Evolutionary conservation across 2,797 vertebrate species (phyloP).

Genomic region (Eospalax fontanierii): DNA sequence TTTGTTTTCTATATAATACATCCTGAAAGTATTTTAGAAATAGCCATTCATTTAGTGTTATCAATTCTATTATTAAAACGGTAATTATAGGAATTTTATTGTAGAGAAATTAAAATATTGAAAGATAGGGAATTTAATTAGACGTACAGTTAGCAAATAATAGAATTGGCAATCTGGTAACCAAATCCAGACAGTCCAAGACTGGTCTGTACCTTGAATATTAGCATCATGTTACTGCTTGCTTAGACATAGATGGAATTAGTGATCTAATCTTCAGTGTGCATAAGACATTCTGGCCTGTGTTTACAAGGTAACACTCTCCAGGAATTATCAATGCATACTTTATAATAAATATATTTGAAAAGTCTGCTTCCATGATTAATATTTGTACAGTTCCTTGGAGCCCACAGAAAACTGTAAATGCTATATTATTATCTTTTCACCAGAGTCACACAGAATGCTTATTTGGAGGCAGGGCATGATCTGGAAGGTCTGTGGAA

Average conservation of each 20-base stretch:
- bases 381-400: slow-evolving; percentile 43
- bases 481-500: slow-evolving; percentile 20
- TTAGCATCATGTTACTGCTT: no score
- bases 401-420: neutral
- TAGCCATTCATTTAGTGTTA: slow-evolving; percentile 16
- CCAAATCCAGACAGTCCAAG: neutral
- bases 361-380: neutral
- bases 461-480: neutral
- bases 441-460: slow-evolving; percentile 19
- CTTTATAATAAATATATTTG: slow-evolving; percentile 1
- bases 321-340: slow-evolving; percentile 23
- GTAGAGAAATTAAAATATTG: neutral
- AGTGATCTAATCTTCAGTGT: neutral
- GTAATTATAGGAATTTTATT: neutral
- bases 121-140: neutral
- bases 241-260: neutral
- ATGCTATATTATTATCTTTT: neutral
- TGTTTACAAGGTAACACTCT: neutral
- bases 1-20: neutral
- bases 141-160: neutral
- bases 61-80: neutral
- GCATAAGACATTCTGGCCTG: neutral
- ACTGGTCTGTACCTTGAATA: neutral
- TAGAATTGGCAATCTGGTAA: neutral
- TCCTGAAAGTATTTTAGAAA: neutral